These are phyloP conservation scores for Gordius sp. DNA, from an alignment of 2,888 invertebrate genomes.

Conservation along the genomic window DNA sequence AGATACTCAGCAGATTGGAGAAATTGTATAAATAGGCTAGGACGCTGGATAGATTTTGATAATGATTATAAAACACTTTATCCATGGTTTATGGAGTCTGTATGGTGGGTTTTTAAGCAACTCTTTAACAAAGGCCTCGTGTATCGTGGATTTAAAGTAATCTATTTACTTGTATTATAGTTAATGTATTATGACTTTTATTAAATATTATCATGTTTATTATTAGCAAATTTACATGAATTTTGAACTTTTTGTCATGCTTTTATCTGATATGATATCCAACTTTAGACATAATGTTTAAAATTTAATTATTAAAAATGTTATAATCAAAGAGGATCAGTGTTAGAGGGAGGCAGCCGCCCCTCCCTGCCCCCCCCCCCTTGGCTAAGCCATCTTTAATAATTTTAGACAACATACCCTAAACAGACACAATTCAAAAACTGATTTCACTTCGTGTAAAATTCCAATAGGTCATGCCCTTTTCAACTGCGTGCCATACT, in stretches of 20 bases:
- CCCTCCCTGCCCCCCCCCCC: too few species aligned
- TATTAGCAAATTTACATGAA: too few species aligned
- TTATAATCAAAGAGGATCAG: too few species aligned
- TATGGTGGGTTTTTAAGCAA: conserved; percentile 97
- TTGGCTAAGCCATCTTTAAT: too few species aligned
- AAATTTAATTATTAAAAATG: too few species aligned
- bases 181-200: not conserved
- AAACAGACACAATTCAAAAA: too few species aligned
- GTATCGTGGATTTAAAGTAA: conserved; percentile 78
- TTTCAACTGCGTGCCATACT: conserved; percentile 81
- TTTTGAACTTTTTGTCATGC: too few species aligned
- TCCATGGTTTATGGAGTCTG: conserved; percentile 90
- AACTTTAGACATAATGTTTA: too few species aligned
- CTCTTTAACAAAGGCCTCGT: conserved; percentile 74
- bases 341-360: too few species aligned
- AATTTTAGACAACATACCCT: too few species aligned
- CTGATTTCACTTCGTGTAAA: not conserved
- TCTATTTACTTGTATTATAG: not conserved
- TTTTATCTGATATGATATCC: too few species aligned
- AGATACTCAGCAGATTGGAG: conserved; percentile 72
- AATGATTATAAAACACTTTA: conserved; percentile 97
- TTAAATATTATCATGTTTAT: not conserved
- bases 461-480: conserved; percentile 53
- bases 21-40: conserved; percentile 35
- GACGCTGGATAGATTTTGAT: conserved; percentile 92